Conservation (phyloP, 2,113 vertebrate species). For the Brachypodius melanocephalos region DNA sequence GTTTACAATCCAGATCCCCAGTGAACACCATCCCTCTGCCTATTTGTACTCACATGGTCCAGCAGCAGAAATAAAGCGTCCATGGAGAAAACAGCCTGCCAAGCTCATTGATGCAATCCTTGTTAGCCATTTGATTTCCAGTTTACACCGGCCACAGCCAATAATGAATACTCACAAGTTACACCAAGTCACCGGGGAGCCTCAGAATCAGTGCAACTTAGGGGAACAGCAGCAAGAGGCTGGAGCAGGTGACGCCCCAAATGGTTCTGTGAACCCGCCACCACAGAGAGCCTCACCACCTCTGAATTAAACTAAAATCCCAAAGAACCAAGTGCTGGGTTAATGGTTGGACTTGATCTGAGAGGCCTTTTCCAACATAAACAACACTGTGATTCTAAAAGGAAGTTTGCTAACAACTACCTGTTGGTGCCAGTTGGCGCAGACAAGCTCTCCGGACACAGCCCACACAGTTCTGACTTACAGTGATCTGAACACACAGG, state of each 20-base stretch:
- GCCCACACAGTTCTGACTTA: neutral
- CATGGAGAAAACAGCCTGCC: neutral
- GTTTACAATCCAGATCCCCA: neutral
- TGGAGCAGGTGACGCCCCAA: neutral
- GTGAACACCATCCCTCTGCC: neutral
- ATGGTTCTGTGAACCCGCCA: neutral
- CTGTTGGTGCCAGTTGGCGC: no score
- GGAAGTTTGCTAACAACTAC: neutral
- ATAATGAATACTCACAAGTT: neutral
- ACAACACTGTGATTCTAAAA: neutral
- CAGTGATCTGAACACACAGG: neutral
- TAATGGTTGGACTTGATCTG: accelerated
- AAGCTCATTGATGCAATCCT: neutral
- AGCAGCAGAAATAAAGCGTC: neutral
- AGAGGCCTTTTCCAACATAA: neutral
- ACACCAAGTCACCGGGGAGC: neutral
- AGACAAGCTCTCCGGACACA: neutral
- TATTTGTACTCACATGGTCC: neutral
- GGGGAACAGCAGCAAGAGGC: neutral
- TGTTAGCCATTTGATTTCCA: neutral
- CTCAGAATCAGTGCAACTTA: neutral
- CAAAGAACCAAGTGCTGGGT: neutral
- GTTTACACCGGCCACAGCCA: neutral
- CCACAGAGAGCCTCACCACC: neutral
- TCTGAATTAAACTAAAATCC: neutral